Evolutionary conservation across 1,140 invertebrate species (phyloP), one percentile per base, ranked within the genome.

Genomic region (Nasonia vitripennis): DNA sequence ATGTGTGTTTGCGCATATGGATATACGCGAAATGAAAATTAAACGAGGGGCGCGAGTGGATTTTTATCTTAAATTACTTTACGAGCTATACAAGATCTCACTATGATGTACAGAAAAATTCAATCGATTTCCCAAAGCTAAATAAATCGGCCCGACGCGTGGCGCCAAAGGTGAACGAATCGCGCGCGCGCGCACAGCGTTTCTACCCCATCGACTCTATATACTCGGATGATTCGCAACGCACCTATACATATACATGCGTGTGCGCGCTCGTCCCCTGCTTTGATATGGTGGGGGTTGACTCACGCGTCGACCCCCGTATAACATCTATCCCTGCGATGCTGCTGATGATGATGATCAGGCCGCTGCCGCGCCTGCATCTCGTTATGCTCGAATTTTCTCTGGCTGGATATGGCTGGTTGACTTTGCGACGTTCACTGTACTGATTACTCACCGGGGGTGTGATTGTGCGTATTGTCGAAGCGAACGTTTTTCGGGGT

Each of bases 101-200:
- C 34, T 34, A 2, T 2, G 34, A 34, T 34, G 34, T 41, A 41
- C 9, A 41, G 1, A 1, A 51, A 51, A 51, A 51, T 14, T 51
- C 11, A 51, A 17, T 4, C 48, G 48, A 10, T 4, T 51, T 14
- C 11, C 48, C 11, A 74, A 55, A 75, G 48, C 31, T 62, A 48
- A 41, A 80, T 80, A 80, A 80, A 80, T 70, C 68, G 48, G 1
- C 27, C 4, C 17, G 55, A 31, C 62, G 78, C 78, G 67, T 80
- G 62, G 37, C 67, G 37, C 67, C 11, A 73, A 51, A 81, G 79
- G 31, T 75, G 81, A 83, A 83, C 51, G 51, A 77, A 83, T 77
- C 81, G 71, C 62, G 51, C 67, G 27, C 23, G 34, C 34, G 34
- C 34, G 34, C 34, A 6, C 6, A 37, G 34, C 34, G 3, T 37